phyloP scores from a whole-genome alignment of 2,888 invertebrate species.

The Hydroisotoma schaefferi region DNA sequence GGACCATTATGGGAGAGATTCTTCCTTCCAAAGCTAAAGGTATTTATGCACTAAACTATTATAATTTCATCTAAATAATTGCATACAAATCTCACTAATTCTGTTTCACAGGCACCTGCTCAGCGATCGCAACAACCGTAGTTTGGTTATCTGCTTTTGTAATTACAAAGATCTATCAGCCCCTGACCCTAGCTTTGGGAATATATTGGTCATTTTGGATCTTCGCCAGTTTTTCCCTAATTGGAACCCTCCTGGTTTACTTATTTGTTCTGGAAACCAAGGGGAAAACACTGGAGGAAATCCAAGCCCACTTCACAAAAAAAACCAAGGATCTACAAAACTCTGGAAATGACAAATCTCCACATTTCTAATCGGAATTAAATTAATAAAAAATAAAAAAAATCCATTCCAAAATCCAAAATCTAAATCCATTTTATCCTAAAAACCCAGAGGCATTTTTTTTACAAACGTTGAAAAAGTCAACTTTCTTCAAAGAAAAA shows the following conservation, averaged over 20 bases:
- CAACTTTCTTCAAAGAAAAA: too few relatives aligned
- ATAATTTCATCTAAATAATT: neutral
- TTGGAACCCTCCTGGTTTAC: constrained; percentile 22
- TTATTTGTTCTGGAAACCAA: constrained; percentile 35
- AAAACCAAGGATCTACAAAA: too few relatives aligned
- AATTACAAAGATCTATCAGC: constrained; percentile 49
- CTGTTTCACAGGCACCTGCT: constrained; percentile 55
- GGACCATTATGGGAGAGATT: constrained; percentile 78
- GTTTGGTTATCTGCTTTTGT: constrained; percentile 72
- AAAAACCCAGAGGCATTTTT: too few relatives aligned
- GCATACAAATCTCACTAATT: neutral
- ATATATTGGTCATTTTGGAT: constrained; percentile 39
- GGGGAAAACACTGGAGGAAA: constrained; percentile 14
- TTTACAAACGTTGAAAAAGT: too few relatives aligned
- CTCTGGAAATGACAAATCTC: neutral
- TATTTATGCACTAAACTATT: constrained; percentile 46
- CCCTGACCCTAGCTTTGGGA: constrained; percentile 22
- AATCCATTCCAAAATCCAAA: too few relatives aligned
- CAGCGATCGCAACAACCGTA: constrained; percentile 68
- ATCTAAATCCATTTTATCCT: too few relatives aligned
- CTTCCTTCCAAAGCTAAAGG: constrained; percentile 70
- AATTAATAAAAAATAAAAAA: neutral
- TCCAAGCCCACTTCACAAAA: neutral
- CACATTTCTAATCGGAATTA: neutral
- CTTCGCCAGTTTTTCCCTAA: constrained; percentile 27